A percentile compares a stretch with the other conserved stretches of the same genome.
Evolutionary conservation across 30 jellyfish, hydroid and myxozoan species (phyloP).

Genomic region (Aurelia aurita complex sp. Pacific): DNA sequence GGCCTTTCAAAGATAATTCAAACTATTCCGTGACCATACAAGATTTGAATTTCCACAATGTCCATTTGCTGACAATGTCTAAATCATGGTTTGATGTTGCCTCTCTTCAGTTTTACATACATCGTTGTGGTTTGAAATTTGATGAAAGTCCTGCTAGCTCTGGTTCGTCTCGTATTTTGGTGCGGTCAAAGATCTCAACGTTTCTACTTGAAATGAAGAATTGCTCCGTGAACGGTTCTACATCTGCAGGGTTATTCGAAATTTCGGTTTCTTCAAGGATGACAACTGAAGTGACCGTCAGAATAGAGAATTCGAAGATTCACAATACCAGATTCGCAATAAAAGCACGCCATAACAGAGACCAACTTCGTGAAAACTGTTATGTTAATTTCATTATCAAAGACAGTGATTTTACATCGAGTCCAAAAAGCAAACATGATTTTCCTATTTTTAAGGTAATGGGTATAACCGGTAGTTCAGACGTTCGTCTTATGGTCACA

Average conservation of each 20-base stretch:
- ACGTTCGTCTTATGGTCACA: too few species aligned
- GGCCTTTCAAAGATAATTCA: neutral
- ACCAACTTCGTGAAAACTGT: too few species aligned
- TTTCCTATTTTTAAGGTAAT: too few species aligned
- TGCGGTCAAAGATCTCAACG: neutral
- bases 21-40: neutral
- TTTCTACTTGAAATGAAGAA: constrained; percentile 4
- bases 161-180: neutral
- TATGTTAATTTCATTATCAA: too few species aligned
- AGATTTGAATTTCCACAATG: neutral
- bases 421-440: too few species aligned
- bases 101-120: neutral
- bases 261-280: neutral
- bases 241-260: neutral
- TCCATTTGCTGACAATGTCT: neutral
- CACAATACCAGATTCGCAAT: too few species aligned
- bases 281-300: neutral
- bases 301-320: neutral
- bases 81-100: neutral
- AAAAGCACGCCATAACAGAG: too few species aligned
- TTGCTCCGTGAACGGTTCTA: neutral
- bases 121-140: neutral
- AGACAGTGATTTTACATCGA: too few species aligned
- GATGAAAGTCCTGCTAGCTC: neutral
- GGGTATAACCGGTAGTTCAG: too few species aligned